Base-by-base conservation (phyloP, 1,140 invertebrate genomes). In the Cepaea nemoralis region DNA sequence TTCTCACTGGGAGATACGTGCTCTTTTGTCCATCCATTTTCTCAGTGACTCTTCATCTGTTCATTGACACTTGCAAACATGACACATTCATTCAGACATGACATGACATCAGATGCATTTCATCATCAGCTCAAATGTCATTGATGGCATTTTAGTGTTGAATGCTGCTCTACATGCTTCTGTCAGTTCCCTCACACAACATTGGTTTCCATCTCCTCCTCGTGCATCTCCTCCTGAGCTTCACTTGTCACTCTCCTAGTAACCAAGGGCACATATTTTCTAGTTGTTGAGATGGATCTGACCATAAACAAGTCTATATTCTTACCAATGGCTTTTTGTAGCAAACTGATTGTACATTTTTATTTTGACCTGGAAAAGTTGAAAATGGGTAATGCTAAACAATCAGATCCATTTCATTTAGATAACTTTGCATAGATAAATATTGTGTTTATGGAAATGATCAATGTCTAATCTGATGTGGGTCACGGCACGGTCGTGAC, bases 401-500 rank as follows among this genome's bases (percentile, higher is more conserved):
- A 19, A 19, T 55, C 50, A 39, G 37, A 71, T 39, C 69, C 37
- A 45, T 40, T 39, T 71, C 69, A 22, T 27, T 1, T 1, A 40
- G 35, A 71, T 0, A 71, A 40, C 16, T 16, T 31, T 27, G 14
- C 6, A 22, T 33, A 31, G 39, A 5, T 75, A 75, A 14, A 50
- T 12, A 3, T 45, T 19, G 10, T 24, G 16, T 0, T 50, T 75
- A 27, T 50, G 5, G 1, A 35, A 45, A 35, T 75, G 5, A 50
- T 50, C 1, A n/a, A n/a, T 31, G 22, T 31, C 63, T 42, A 75
- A 82, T 81, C 80, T 59, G 69, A 82, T 78, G 84, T 73, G 63
- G 85, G 88, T 91, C 89, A 86, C 89, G 89, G 81, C 89, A 42
- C 40, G 69, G 89, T 90, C 88, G 89, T 90, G 89, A 90, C 89